Conservation (phyloP, 2,888 invertebrate genomes). For the Agonopterix subpropinquella region DNA sequence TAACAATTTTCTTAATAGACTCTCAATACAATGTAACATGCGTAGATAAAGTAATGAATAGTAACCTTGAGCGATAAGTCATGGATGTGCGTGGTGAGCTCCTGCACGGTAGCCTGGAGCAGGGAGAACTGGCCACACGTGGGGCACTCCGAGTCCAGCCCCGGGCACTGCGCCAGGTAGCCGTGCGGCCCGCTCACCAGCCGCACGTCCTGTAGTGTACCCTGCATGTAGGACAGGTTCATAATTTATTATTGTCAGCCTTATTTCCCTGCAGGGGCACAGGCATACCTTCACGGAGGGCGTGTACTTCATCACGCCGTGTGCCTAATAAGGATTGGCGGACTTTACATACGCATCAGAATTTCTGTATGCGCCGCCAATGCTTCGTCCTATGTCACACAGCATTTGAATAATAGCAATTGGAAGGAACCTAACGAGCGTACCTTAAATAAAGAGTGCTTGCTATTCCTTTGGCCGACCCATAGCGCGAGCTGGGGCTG, state of each 20-base stretch:
- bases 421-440: conserved; percentile 11
- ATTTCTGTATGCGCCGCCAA: no score
- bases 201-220: conserved; percentile 90
- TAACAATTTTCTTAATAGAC: no score
- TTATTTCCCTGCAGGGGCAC: not conserved
- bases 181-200: conserved; percentile 91
- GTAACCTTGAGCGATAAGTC: conserved; percentile 88
- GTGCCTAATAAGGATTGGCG: no score
- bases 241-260: not conserved
- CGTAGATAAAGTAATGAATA: no score
- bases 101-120: conserved; percentile 88
- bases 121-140: conserved; percentile 92
- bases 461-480: conserved; percentile 91
- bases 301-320: no score
- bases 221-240: conserved; percentile 64
- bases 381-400: no score
- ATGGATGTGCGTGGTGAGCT: conserved; percentile 86
- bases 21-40: no score
- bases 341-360: no score
- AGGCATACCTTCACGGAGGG: no score
- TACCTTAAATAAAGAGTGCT: conserved; percentile 93
- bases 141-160: conserved; percentile 90
- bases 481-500: conserved; percentile 85
- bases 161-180: conserved; percentile 90
- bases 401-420: no score